Base-by-base conservation (phyloP, 2,888 invertebrate genomes). In the Ceramica pisi region DNA sequence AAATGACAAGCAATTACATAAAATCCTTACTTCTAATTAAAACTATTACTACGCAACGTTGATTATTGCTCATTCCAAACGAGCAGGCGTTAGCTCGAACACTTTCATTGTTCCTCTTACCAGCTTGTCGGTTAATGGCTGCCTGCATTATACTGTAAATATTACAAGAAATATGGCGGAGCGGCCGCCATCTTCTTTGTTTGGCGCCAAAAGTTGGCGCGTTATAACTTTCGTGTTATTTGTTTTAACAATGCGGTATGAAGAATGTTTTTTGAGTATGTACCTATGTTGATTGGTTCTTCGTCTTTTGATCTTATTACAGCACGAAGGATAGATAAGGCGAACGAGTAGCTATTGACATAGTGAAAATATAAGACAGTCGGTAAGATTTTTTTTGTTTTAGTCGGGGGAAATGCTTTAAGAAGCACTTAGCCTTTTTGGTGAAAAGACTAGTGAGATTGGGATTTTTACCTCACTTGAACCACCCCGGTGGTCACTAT, bases 41-140 rank as follows among this genome's bases (percentile, higher is more conserved):
- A n/a, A n/a, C n/a, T n/a, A n/a, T n/a, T n/a, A n/a, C n/a, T n/a
- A n/a, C n/a, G n/a, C n/a, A n/a, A n/a, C n/a, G n/a, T n/a, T n/a
- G n/a, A n/a, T n/a, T n/a, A n/a, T n/a, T n/a, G n/a, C n/a, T n/a
- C n/a, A n/a, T n/a, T n/a, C n/a, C n/a, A n/a, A n/a, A n/a, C n/a
- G n/a, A n/a, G n/a, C n/a, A n/a, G n/a, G n/a, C n/a, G n/a, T n/a
- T n/a, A n/a, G n/a, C n/a, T n/a, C n/a, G n/a, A n/a, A n/a, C n/a
- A n/a, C n/a, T n/a, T 90, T 86, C 90, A 90, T 93, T 92, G 93
- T 93, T 87, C 89, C 85, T 88, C 85, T 88, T 89, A 75, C 77
- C 75, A 88, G 90, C 86, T 90, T 88, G 82, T 81, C 75, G 86
- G 87, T 60, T 80, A 82, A 76, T 72, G 63, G 78, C 71, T 62